These are phyloP conservation scores for Oryzias dopingdopingensis DNA, from an alignment of 2,797 vertebrate genomes.

Conservation along the genomic window DNA sequence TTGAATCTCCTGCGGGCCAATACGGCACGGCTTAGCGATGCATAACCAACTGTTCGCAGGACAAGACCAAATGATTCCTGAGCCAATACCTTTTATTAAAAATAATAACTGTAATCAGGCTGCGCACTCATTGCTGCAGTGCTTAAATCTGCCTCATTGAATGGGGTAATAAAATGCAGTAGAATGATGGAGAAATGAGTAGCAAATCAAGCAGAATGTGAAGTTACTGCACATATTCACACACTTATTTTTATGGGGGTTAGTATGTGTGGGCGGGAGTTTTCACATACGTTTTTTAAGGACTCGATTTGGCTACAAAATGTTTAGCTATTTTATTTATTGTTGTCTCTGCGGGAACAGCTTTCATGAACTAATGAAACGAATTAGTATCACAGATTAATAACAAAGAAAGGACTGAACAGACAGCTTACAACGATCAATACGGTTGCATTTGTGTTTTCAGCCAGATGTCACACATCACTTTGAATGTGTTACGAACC, in stretches of 20 bases:
- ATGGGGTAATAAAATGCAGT: slow-evolving; percentile 58
- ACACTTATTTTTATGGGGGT: not conserved
- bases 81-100: slow-evolving; percentile 70
- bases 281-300: not conserved
- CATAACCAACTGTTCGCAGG: slow-evolving; percentile 51
- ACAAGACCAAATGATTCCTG: slow-evolving; percentile 61
- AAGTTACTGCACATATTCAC: slow-evolving; percentile 17
- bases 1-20: slow-evolving; percentile 49
- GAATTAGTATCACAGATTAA: too few species aligned
- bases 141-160: slow-evolving; percentile 63
- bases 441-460: too few species aligned
- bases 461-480: not conserved
- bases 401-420: too few species aligned
- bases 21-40: slow-evolving; percentile 31
- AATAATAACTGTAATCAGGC: slow-evolving; percentile 77
- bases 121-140: slow-evolving; percentile 52
- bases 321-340: too few species aligned
- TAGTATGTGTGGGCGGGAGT: not conserved
- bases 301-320: too few species aligned
- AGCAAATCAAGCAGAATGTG: slow-evolving; percentile 50
- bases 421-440: too few species aligned
- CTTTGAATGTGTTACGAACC: not conserved
- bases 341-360: too few species aligned
- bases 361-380: too few species aligned
- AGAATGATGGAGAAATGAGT: slow-evolving; percentile 50